A percentile compares a stretch with the other conserved stretches of the same genome.
Conservation (phyloP, 2,113 vertebrate species). For the Aptenodytes patagonicus region DNA sequence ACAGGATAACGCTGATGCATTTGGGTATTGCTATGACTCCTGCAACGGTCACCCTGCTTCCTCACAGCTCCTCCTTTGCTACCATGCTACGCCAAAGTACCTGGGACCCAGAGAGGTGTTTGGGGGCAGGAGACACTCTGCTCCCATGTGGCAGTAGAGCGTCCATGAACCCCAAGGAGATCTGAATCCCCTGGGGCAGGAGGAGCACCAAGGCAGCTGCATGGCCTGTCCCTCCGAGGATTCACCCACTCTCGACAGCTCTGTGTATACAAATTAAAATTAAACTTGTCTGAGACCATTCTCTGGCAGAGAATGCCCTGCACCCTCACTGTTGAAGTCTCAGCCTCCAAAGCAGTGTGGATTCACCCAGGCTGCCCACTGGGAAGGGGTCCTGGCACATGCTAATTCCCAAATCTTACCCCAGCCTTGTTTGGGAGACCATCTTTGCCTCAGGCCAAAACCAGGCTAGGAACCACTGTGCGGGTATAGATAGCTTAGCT, state of each 20-base stretch:
- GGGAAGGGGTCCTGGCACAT: background rate
- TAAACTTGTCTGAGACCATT: background rate
- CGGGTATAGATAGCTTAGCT: background rate
- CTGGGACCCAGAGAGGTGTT: background rate
- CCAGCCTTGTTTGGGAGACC: background rate
- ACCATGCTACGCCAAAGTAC: fast-evolving
- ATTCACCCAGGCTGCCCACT: background rate
- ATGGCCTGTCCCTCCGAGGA: background rate
- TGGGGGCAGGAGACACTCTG: background rate
- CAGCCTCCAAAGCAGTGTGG: background rate
- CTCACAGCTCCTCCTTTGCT: background rate
- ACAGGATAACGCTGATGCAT: fast-evolving
- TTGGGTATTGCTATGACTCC: background rate
- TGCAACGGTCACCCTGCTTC: background rate
- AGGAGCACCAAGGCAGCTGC: background rate
- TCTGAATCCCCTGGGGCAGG: background rate
- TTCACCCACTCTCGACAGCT: background rate
- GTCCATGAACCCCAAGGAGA: background rate
- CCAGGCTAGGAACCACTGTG: background rate
- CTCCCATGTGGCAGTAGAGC: background rate
- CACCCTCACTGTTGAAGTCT: background rate
- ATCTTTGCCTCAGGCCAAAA: background rate
- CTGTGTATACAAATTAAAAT: conserved; percentile 22
- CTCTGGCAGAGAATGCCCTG: background rate
- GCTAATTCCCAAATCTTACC: background rate